Conservation (phyloP, 2,888 invertebrate species). For the Agriopis aurantiaria region DNA sequence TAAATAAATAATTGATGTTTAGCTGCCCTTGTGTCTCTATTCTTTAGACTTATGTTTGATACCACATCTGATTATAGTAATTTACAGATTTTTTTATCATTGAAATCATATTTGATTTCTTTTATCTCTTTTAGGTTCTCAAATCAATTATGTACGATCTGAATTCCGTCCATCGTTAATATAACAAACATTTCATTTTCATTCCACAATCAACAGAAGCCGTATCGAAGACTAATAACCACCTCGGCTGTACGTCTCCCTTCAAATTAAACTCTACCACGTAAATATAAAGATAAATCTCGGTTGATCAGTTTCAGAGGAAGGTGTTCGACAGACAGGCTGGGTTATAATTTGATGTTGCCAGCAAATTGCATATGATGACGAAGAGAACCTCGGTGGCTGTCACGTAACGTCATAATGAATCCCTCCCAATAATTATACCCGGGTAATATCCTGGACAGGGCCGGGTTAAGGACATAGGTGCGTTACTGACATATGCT, state of each 20-base stretch:
- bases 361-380: slow-evolving; percentile 68
- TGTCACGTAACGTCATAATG: slow-evolving; percentile 81
- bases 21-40: slow-evolving; percentile 34
- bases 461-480: slow-evolving; percentile 46
- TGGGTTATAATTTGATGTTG: slow-evolving; percentile 64
- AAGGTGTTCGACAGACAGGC: slow-evolving; percentile 49
- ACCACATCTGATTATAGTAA: not conserved
- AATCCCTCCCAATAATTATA: slow-evolving; percentile 76
- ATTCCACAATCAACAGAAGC: slow-evolving; percentile 54
- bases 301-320: slow-evolving; percentile 18
- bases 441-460: slow-evolving; percentile 65
- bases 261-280: slow-evolving; percentile 48
- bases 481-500: slow-evolving; percentile 23
- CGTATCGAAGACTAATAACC: slow-evolving; percentile 46
- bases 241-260: slow-evolving; percentile 14
- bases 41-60: slow-evolving; percentile 15
- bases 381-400: slow-evolving; percentile 61
- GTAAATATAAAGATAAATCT: slow-evolving; percentile 41
- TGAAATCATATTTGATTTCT: slow-evolving; percentile 1
- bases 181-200: slow-evolving; percentile 56
- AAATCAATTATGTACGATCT: slow-evolving; percentile 34
- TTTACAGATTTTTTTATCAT: not conserved
- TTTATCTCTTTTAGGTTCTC: not conserved
- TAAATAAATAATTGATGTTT: slow-evolving; percentile 39
- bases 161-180: slow-evolving; percentile 42